Percentiles rank a stretch among this genome's conserved stretches.
Conservation (phyloP, 2,888 invertebrate genomes). For the Hyppa rectilinea region DNA sequence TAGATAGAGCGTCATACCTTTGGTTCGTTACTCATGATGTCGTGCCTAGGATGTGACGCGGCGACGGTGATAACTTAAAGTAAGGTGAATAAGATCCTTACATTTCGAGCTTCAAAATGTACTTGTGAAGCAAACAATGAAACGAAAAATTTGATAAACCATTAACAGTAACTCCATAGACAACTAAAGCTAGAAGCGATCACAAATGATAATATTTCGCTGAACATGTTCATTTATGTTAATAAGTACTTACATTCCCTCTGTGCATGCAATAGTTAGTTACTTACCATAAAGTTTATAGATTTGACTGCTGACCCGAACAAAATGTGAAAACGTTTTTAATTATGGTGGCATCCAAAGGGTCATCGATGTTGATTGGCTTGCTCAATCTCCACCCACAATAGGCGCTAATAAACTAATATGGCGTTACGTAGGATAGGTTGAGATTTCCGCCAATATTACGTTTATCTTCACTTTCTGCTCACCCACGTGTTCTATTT, state of each 20-base stretch:
- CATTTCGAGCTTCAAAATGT: conserved; percentile 14
- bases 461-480: conserved; percentile 17
- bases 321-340: conserved; percentile 30
- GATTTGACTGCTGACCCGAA: conserved; percentile 14
- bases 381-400: conserved; percentile 55
- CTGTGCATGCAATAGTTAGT: no score
- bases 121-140: background rate
- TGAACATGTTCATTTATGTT: no score
- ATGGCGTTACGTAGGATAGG: conserved; percentile 27
- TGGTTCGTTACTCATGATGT: conserved; percentile 38
- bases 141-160: background rate
- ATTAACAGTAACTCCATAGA: background rate
- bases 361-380: conserved; percentile 28
- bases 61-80: conserved; percentile 8
- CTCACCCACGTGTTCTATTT: conserved; percentile 20
- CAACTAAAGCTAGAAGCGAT: no score
- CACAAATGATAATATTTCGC: no score
- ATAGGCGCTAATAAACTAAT: conserved; percentile 47
- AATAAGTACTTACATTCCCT: no score
- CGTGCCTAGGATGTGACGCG: conserved; percentile 21
- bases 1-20: conserved; percentile 30
- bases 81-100: background rate
- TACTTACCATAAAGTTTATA: conserved; percentile 6
- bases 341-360: conserved; percentile 14
- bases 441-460: conserved; percentile 19